Evolutionary conservation across 1,140 invertebrate genomes (phyloP), one percentile per base, ranked within the genome.

Genomic region (Pseudomyrmex sp.): DNA sequence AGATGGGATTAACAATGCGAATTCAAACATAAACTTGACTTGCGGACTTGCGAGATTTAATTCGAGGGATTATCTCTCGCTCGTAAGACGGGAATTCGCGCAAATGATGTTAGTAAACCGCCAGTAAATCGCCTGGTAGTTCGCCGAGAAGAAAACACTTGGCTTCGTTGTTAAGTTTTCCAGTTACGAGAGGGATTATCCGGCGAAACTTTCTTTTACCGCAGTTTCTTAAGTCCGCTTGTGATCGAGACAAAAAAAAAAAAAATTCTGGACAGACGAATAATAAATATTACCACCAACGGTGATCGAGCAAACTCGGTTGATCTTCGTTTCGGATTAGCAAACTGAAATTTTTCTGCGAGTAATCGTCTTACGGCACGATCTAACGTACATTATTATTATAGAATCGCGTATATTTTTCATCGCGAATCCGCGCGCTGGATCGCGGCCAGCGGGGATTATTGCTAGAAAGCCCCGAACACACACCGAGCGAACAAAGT

Each of bases 311-410:
- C 3, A 52, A 70, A 48, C n/a, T 80, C 18, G 44, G 44, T 35
- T 72, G 44, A 70, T 72, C 54, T 59, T 70, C 26, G n/a, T 35
- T 23, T 26, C 18, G 20, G 56, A 72, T 80, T 70, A 72, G 18
- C 44, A 12, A 26, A 50, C 44, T 80, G 44, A 15, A 46, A 70
- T 70, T 18, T 70, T 18, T 70, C 58, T 15, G 20, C 54, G 54
- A 69, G 15, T 80, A 72, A 72, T 70, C 54, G 46, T 59, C n/a
- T 79, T 79, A 70, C 56, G 50, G 8, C 13, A 44, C 20, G 12
- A 59, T 59, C 44, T 72, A 58, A 35, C 44, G n/a, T 69, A 48
- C n/a, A 35, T 35, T 35, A 35, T 35, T 35, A 35, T 35, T 35
- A 35, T 79, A 18, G 44, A 50, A 50, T 20, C 52, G 52, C n/a